Percentiles rank a stretch among this genome's conserved stretches.
Conservation (phyloP, 2,113 vertebrate species). For the Pavo muticus region DNA sequence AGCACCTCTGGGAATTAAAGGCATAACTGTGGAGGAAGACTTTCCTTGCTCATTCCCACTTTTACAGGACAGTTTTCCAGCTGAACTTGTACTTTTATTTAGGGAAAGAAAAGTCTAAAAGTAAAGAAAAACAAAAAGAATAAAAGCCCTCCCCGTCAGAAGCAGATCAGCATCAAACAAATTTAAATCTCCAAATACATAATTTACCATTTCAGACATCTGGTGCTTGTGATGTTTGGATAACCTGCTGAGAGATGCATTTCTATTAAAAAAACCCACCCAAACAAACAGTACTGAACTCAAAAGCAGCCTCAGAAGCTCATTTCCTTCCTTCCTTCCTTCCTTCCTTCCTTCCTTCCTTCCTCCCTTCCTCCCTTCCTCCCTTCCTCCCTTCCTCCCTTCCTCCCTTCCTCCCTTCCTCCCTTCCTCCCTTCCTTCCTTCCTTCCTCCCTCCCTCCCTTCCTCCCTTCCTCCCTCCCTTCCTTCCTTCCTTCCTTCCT, state of each 20-base stretch:
- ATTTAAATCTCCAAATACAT: slow-evolving; percentile 30
- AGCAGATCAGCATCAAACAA: slow-evolving; percentile 2
- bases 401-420: too few relatives aligned
- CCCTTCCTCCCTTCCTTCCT: not conserved
- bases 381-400: not conserved
- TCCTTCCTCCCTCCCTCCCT: not conserved
- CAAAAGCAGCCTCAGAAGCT: not conserved
- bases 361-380: not conserved
- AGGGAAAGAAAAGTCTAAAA: not conserved
- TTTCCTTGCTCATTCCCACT: slow-evolving; percentile 15
- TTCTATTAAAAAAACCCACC: not conserved
- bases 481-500: too few relatives aligned
- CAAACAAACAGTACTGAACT: not conserved
- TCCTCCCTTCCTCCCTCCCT: not conserved
- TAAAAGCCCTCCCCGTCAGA: not conserved
- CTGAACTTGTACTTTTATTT: slow-evolving; percentile 3
- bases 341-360: not conserved
- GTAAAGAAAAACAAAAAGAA: not conserved
- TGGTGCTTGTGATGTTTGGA: slow-evolving; percentile 48
- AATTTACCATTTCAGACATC: slow-evolving; percentile 49
- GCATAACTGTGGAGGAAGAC: slow-evolving; percentile 34
- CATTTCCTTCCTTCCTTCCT: not conserved
- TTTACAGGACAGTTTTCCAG: not conserved
- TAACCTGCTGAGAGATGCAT: not conserved
- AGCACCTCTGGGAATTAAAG: slow-evolving; percentile 64